Conservation (phyloP, 2,113 vertebrate genomes). For the Psephotus haematonotus region DNA sequence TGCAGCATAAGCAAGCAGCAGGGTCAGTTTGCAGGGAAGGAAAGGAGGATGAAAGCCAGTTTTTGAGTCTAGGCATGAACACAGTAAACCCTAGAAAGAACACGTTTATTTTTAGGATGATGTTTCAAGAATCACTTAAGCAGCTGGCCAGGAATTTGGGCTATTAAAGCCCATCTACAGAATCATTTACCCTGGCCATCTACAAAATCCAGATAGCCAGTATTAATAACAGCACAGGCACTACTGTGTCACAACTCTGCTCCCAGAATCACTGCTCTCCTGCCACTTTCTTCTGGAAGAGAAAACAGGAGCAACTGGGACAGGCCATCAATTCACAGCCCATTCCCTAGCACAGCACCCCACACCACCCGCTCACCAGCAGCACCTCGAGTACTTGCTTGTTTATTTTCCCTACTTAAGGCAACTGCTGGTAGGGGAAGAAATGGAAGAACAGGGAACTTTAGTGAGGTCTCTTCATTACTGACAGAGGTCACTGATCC, state of each 20-base stretch:
- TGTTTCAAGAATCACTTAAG: not conserved
- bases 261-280: not conserved
- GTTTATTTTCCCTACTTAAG: conserved; percentile 14
- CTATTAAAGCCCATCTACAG: not conserved
- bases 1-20: not conserved
- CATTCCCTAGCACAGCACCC: not conserved
- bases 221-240: not conserved
- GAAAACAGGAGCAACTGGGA: not conserved
- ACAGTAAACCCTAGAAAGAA: not conserved
- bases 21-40: not conserved
- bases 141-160: not conserved
- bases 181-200: not conserved
- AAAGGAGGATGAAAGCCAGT: not conserved
- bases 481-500: not conserved
- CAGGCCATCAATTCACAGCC: accelerated
- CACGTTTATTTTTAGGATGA: conserved; percentile 15
- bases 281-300: not conserved
- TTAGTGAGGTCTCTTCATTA: not conserved
- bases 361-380: accelerated
- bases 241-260: accelerated
- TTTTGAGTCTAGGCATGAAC: not conserved
- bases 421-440: not conserved
- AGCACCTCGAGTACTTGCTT: not conserved
- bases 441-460: not conserved
- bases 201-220: not conserved